Conservation (phyloP, 2,113 vertebrate genomes). For the Rhabdomys dilectus region DNA sequence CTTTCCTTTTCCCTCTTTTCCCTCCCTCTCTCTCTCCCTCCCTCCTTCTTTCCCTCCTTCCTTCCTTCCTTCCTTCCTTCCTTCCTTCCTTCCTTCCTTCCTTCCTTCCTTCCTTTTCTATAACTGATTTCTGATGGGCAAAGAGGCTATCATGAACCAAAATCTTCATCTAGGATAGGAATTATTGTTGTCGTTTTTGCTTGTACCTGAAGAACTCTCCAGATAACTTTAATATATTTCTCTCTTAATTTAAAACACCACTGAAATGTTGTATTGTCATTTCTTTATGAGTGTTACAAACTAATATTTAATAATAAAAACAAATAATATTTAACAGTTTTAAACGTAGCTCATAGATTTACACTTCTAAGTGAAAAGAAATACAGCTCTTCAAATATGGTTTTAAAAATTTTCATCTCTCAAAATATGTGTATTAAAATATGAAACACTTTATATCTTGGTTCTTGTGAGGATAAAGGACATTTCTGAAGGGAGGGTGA, state of each 20-base stretch:
- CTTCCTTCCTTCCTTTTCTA: not conserved
- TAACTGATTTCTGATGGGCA: not conserved
- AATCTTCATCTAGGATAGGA: not conserved
- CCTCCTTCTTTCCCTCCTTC: too few species aligned
- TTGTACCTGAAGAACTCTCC: not conserved
- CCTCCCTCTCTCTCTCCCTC: not conserved
- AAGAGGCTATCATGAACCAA: not conserved
- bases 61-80: too few species aligned
- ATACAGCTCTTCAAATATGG: not conserved
- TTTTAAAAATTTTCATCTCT: constrained; percentile 22
- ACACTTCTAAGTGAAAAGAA: not conserved
- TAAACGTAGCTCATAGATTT: not conserved
- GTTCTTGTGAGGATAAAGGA: not conserved
- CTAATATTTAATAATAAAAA: not conserved
- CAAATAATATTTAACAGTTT: not conserved
- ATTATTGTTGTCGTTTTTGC: not conserved
- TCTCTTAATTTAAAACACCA: not conserved
- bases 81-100: too few species aligned
- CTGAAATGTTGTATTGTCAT: not conserved
- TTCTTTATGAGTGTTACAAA: not conserved
- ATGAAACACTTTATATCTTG: not conserved
- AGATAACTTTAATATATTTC: not conserved
- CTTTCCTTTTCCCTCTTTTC: too few species aligned
- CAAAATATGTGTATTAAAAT: not conserved
- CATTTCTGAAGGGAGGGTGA: not conserved